Evolutionary conservation across 2,797 vertebrate genomes (phyloP).

Genomic region (Spinus pinus): DNA sequence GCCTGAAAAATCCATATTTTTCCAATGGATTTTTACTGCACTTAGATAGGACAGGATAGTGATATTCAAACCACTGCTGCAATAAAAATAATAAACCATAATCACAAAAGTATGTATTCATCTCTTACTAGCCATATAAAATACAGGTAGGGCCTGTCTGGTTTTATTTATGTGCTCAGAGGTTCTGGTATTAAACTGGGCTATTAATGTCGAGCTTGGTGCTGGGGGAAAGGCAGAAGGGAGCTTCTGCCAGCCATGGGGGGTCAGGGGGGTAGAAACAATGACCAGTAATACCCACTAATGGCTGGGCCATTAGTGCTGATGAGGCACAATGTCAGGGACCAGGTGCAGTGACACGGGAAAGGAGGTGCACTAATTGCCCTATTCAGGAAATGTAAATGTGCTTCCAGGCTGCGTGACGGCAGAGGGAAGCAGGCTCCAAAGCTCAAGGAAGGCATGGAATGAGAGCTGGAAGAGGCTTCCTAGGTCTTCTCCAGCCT

Average conservation of each 20-base stretch:
- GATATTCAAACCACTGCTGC: neutral
- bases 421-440: neutral
- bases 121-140: conserved; percentile 25
- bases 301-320: conserved; percentile 49
- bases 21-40: neutral
- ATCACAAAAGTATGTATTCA: conserved; percentile 48
- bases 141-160: conserved; percentile 17
- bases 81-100: conserved; percentile 54
- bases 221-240: neutral
- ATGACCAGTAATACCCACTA: conserved; percentile 55
- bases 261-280: conserved; percentile 38
- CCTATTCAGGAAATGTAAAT: conserved; percentile 64
- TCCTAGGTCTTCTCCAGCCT: neutral
- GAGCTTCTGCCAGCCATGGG: neutral
- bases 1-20: neutral
- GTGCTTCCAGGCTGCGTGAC: neutral
- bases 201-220: neutral
- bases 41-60: neutral
- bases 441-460: neutral
- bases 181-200: conserved; percentile 35
- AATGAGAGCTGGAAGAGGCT: neutral
- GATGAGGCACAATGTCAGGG: conserved; percentile 40
- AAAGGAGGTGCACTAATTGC: conserved; percentile 49
- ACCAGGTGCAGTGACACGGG: conserved; percentile 16
- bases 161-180: conserved; percentile 46